Percentiles rank a stretch among this genome's conserved stretches.
Evolutionary conservation across 1,140 invertebrate species (phyloP).

Genomic region (Zaprionus ornatus): DNA sequence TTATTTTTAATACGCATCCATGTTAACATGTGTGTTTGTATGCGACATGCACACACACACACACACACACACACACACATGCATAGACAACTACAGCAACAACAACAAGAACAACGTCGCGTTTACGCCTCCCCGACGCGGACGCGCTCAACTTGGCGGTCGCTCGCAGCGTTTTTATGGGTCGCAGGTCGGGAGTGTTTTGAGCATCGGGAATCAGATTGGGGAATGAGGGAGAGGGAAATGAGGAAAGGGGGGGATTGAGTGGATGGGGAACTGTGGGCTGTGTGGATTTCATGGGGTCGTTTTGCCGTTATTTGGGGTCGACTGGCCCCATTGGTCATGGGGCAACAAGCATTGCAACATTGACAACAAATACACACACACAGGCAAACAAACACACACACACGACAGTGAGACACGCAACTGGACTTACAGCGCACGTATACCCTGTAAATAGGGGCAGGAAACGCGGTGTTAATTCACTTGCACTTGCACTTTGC

Average conservation of each 20-base stretch:
- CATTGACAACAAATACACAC: slow-evolving; percentile 21
- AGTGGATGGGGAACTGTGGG: background rate
- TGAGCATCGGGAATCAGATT: background rate
- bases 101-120: slow-evolving; percentile 16
- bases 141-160: background rate
- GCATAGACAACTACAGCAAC: background rate
- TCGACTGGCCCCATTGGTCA: background rate
- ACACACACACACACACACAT: background rate
- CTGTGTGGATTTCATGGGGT: background rate
- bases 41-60: background rate
- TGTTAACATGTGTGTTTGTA: background rate
- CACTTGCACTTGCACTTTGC: background rate
- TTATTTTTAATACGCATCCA: slow-evolving; percentile 27
- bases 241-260: background rate
- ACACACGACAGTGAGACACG: background rate
- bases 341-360: slow-evolving; percentile 15
- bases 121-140: slow-evolving; percentile 26
- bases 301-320: slow-evolving; percentile 3
- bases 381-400: background rate
- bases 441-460: background rate
- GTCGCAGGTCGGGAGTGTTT: slow-evolving; percentile 1
- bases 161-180: slow-evolving; percentile 8
- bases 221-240: background rate
- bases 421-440: slow-evolving; percentile 33
- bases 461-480: background rate